Conservation (phyloP, 2,888 invertebrate species). For the Eueremaeus valkanovi region DNA sequence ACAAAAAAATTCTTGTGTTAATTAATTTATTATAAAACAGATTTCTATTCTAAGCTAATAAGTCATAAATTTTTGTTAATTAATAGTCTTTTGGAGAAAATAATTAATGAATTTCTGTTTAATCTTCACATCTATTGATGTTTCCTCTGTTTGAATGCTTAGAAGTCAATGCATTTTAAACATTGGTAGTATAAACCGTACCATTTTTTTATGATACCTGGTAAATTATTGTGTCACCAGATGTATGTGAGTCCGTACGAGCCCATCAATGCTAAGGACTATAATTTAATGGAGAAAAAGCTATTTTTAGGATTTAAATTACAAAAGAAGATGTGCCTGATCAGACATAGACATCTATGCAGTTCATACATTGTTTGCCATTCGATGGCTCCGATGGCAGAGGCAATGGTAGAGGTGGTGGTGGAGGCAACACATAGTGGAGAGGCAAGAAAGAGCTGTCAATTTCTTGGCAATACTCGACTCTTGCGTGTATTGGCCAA, state of each 20-base stretch:
- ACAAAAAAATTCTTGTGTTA: neutral
- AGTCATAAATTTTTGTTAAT: neutral
- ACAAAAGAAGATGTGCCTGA: conserved; percentile 30
- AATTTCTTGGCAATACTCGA: conserved; percentile 25
- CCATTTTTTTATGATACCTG: too few species aligned
- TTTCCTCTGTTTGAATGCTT: too few species aligned
- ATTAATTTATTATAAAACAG: neutral
- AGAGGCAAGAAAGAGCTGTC: conserved; percentile 23
- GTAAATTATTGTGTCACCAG: conserved; percentile 32
- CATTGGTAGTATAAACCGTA: too few species aligned
- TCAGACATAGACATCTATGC: neutral
- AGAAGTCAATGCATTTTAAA: too few species aligned
- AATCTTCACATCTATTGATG: too few species aligned
- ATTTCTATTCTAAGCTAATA: neutral
- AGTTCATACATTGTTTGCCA: neutral
- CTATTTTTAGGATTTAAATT: conserved; percentile 31
- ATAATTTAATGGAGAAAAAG: conserved; percentile 34
- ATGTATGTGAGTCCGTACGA: neutral
- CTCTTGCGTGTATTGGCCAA: conserved; percentile 23
- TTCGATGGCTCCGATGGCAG: neutral
- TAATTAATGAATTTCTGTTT: neutral
- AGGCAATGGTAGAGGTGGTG: neutral
- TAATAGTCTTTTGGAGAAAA: neutral
- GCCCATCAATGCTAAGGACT: neutral
- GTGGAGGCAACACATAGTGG: neutral